Evolutionary conservation across 2,888 invertebrate species (phyloP), one percentile per base, ranked within the genome.

Genomic region (Lithosia quadra): DNA sequence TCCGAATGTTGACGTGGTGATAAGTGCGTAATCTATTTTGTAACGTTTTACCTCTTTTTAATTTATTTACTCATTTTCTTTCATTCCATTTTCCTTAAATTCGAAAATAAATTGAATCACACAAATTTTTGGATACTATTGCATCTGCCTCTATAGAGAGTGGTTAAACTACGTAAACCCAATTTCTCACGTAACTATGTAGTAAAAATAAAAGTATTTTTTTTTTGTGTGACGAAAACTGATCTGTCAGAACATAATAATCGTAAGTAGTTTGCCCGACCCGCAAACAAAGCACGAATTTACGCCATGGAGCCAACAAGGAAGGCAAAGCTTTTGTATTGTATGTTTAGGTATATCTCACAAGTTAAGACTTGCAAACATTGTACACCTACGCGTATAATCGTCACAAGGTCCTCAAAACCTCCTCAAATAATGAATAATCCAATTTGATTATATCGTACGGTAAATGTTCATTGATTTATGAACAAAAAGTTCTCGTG

Each of bases 381-480:
- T 15, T 43, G 43, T 43, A 43, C 43, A 43, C 43, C 43, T 43
- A 43, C 43, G 22, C 13, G 8, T 15, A 2, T 59, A 36, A 15
- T 13, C 22, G 5, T 22, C 13, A 39, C 5, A 13, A 36, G 36
- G 15, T 18, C 39, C 60, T 39, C 39, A 39, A 15, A 39, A 49
- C 28, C 49, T 28, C 28, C 49, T 28, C 36, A 18, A 0, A 82
- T 81, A 82, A 81, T 81, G 43, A 49, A 62, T 85, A 18, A 60
- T 39, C 18, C 71, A 75, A 83, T 81, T 81, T 75, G 77, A 82
- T 82, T 81, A 81, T 79, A 83, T 80, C 80, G 65, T 66, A 65
- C 66, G 63, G 75, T 63, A 34, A 78, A 85, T 49, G 18, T 49
- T 49, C n/a, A 84, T 85, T 85, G 82, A 86, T 85, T 86, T 84